Evolutionary conservation across 2,888 invertebrate species (phyloP).

Genomic region (Brenthis daphne): DNA sequence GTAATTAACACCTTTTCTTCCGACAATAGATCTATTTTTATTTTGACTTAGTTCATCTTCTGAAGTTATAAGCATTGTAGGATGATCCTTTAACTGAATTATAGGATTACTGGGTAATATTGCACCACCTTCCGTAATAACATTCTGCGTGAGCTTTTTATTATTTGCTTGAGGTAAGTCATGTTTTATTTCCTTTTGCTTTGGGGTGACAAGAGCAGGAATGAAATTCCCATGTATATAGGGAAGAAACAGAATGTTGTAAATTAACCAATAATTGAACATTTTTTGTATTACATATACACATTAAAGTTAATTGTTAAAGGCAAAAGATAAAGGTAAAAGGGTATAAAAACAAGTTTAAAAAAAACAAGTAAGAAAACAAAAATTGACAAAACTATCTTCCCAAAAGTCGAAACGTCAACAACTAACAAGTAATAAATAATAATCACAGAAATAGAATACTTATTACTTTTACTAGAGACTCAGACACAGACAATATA

Average conservation of each 20-base stretch:
- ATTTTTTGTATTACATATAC: constrained; percentile 45
- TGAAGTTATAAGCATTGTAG: constrained; percentile 47
- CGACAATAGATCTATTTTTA: constrained; percentile 48
- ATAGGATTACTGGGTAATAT: constrained; percentile 49
- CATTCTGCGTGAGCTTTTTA: constrained; percentile 48
- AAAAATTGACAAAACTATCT: background rate
- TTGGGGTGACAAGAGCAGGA: constrained; percentile 38
- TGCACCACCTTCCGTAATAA: constrained; percentile 61
- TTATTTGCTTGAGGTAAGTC: constrained; percentile 27
- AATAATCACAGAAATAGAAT: too few species aligned
- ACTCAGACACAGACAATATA: too few species aligned
- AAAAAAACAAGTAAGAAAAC: constrained; percentile 15
- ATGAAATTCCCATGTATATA: constrained; percentile 43
- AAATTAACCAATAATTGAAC: constrained; percentile 47
- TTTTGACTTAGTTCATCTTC: constrained; percentile 54
- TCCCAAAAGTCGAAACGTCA: too few species aligned
- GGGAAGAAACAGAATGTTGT: constrained; percentile 48
- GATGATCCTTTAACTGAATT: constrained; percentile 52
- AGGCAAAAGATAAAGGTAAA: constrained; percentile 1
- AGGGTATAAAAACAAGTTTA: background rate
- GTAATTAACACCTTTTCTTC: constrained; percentile 46
- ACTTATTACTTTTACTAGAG: too few species aligned
- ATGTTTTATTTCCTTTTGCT: constrained; percentile 30
- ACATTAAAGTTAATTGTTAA: constrained; percentile 30
- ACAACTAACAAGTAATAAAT: too few species aligned